Evolutionary conservation across 2,888 invertebrate genomes (phyloP).

Genomic region (Lepidocyrtoides sp.): DNA sequence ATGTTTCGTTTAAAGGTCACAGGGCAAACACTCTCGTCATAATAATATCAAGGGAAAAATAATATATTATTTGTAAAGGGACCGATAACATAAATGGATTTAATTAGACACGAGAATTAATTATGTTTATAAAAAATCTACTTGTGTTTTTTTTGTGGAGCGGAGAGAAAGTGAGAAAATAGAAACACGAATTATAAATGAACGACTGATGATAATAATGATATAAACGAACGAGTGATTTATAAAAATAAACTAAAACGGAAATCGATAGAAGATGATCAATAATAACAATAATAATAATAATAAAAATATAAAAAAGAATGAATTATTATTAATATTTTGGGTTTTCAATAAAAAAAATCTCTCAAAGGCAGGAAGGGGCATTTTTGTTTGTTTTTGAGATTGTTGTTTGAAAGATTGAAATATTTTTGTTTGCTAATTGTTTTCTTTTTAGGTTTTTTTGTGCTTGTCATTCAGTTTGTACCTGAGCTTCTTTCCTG

Average conservation of each 20-base stretch:
- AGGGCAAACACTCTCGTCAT: background rate
- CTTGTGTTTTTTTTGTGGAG: slow-evolving; percentile 45
- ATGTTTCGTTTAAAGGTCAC: background rate
- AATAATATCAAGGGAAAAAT: slow-evolving; percentile 1
- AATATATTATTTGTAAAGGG: background rate
- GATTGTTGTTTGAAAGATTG: background rate
- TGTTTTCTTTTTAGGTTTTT: background rate
- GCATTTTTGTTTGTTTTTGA: background rate
- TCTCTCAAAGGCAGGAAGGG: slow-evolving; percentile 75
- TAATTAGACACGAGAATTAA: slow-evolving; percentile 17
- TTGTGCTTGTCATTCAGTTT: slow-evolving; percentile 33
- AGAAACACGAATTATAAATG: slow-evolving; percentile 41
- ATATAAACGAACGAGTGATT: slow-evolving; percentile 20
- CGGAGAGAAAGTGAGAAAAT: slow-evolving; percentile 74
- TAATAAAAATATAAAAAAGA: background rate
- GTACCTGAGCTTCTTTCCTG: slow-evolving; percentile 97
- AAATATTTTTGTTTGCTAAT: background rate
- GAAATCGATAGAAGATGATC: background rate
- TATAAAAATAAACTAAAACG: background rate
- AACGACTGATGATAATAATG: slow-evolving; percentile 21
- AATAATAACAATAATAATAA: slow-evolving; percentile 6
- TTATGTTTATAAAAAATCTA: background rate
- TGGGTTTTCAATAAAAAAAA: slow-evolving; percentile 80
- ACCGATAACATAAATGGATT: background rate
- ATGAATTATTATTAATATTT: background rate